phyloP scores from a whole-genome alignment of 2,113 vertebrate genomes.

The Eupsittula cactorum region DNA sequence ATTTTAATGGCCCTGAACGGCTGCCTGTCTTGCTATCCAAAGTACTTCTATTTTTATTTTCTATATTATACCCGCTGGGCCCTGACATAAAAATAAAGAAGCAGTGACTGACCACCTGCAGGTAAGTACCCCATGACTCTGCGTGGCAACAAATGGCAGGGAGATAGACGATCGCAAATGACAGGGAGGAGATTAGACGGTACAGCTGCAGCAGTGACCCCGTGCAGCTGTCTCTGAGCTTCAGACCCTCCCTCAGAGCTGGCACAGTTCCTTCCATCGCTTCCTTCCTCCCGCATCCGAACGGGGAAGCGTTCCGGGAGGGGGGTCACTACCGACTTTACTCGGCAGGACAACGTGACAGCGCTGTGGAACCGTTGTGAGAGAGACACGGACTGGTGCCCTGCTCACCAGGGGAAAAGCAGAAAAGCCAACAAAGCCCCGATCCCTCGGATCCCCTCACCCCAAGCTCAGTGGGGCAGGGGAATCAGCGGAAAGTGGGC shows the following conservation, averaged over 20 bases:
- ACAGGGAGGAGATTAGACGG: background rate
- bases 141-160: background rate
- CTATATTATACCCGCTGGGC: background rate
- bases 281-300: background rate
- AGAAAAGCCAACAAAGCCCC: background rate
- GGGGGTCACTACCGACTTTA: too few species aligned
- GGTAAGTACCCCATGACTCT: background rate
- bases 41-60: background rate
- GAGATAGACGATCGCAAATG: background rate
- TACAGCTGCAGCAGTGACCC: accelerated
- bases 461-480: background rate
- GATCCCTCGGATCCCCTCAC: background rate
- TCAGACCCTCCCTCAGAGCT: background rate
- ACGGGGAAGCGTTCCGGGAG: background rate
- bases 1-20: background rate
- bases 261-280: accelerated
- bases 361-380: background rate
- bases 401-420: too few species aligned
- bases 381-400: too few species aligned
- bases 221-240: background rate
- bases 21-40: background rate
- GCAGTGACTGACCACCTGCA: background rate
- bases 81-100: background rate
- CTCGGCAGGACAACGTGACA: too few species aligned
- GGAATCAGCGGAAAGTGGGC: background rate